Evolutionary conservation across 2,888 invertebrate genomes (phyloP).

Genomic region (Alitta virens): DNA sequence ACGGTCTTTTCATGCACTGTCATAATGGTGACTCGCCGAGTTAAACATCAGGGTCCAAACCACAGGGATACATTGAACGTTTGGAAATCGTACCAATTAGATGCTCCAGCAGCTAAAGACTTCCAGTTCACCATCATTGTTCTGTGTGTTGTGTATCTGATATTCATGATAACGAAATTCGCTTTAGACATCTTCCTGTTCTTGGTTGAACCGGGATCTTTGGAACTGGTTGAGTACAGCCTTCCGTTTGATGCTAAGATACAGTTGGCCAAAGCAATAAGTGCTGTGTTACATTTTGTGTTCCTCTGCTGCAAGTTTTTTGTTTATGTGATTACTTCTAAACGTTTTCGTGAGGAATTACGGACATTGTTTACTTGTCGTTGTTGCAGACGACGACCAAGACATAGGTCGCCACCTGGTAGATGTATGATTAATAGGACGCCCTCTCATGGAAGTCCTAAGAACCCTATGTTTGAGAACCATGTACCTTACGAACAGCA

Average conservation of each 20-base stretch:
- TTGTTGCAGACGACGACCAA: background rate
- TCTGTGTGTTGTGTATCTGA: slow-evolving; percentile 27
- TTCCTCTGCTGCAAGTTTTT: slow-evolving; percentile 38
- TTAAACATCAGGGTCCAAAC: slow-evolving; percentile 4
- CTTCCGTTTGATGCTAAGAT: slow-evolving; percentile 7
- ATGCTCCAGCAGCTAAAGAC: slow-evolving; percentile 27
- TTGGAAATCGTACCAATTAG: slow-evolving; percentile 32
- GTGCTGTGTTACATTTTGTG: slow-evolving; percentile 26
- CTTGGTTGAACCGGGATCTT: slow-evolving; percentile 7
- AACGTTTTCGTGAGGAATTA: slow-evolving; percentile 9
- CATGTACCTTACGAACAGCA: too few relatives aligned
- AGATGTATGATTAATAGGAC: slow-evolving; percentile 4
- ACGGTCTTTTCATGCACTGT: slow-evolving; percentile 36
- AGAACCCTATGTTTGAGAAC: slow-evolving; percentile 3
- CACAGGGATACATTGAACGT: slow-evolving; percentile 22
- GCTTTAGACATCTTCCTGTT: slow-evolving; percentile 27
- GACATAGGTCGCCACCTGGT: background rate
- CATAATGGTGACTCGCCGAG: slow-evolving; percentile 25
- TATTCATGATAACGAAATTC: slow-evolving; percentile 32
- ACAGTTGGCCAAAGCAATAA: slow-evolving; percentile 25
- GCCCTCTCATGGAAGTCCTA: slow-evolving; percentile 3
- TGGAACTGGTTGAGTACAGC: slow-evolving; percentile 12
- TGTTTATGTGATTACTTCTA: slow-evolving; percentile 23
- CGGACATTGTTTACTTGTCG: slow-evolving; percentile 3
- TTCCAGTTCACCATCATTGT: slow-evolving; percentile 28